Base-by-base conservation (phyloP, 2,113 vertebrate genomes). In the Sturnus vulgaris region DNA sequence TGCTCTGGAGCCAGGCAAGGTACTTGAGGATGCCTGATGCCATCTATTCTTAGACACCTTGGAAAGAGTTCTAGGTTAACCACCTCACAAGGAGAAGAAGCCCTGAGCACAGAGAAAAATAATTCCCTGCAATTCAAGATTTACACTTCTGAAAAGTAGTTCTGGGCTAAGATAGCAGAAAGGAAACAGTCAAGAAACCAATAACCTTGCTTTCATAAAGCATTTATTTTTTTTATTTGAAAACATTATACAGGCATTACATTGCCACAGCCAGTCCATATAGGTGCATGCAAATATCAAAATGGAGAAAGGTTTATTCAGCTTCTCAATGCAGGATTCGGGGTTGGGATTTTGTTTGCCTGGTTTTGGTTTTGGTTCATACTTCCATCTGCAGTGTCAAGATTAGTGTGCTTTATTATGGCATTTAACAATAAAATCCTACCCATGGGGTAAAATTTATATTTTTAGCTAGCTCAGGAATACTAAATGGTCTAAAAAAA, bases 191-290 rank as follows among this genome's bases (percentile, higher is more conserved):
- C 60, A 92, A 86, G 83, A 96, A 96, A 95, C 59, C 28, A 95
- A 77, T 17, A 83, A 80, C 57, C 50, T 33, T 4, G 96, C 97
- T 98, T 98, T 98, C 97, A 97, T 97, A 98, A 98, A 98, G 98
- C 98, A 98, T 98, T 98, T 98, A 97, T 97, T 98, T 82, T 94
- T 85, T 97, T 98, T 98, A 98, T 98, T 98, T 98, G 97, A 98
- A 98, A 98, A 98, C 98, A 98, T 98, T 98, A 97, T 98, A 98
- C 98, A 98, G 98, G 98, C 98, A 98, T 98, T 98, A 98, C 98
- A 98, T 97, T 98, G 98, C 97, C 98, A 98, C 98, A 98, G 98
- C 98, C 98, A 98, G 98, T 98, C 98, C 98, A 98, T 97, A 95
- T 96, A 98, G 98, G 97, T 97, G 98, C 98, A 98, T 98, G 98